Base-by-base conservation (phyloP, 2,888 invertebrate species). In the Pyrocoelia pectoralis region DNA sequence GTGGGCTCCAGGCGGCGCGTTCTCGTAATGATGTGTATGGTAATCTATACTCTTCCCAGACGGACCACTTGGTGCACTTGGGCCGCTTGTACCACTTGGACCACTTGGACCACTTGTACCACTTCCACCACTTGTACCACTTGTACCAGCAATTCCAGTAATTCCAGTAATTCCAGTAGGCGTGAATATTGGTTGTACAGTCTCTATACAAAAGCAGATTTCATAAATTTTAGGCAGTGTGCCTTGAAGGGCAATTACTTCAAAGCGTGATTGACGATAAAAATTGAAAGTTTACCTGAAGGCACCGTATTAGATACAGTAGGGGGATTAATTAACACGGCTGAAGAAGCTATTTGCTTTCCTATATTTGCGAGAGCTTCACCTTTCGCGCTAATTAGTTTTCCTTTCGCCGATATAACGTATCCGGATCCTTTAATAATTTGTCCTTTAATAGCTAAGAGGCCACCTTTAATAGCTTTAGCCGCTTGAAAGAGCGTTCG, bases 391-490 rank as follows among this genome's bases (percentile, higher is more conserved):
- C 88, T 87, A 61, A 93, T 89, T 50, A 92, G 83, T 74, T 86
- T 85, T 15, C 89, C 89, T 70, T 87, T 86, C 9, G 88, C 86
- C 14, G 86, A 84, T 17, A 89, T 80, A 13, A 88, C 79, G 72
- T 88, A 87, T 9, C 94, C 94, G 56, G 93, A 89, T 41, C 93
- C 94, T 82, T 94, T 94, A 72, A 94, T 90, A 19, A 95, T 83
- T 79, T 94, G 93, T 0, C 94, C 94, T 75, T 93, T 94, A n/a
- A 94, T 85, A 18, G 94, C 94, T 1, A 94, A 89, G 8, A 93
- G 91, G 50, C 94, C 93, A 8, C 94, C 94, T 6, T 93, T 92
- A 67, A 95, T 92, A 10, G 94, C 94, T 77, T 94, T 94, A 0
- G 93, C 90, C 0, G 94, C 94, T 85, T 94, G 93, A 76, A 94